Base-by-base conservation (phyloP, 2,797 vertebrate species). In the Spinibarbus caldwelli region DNA sequence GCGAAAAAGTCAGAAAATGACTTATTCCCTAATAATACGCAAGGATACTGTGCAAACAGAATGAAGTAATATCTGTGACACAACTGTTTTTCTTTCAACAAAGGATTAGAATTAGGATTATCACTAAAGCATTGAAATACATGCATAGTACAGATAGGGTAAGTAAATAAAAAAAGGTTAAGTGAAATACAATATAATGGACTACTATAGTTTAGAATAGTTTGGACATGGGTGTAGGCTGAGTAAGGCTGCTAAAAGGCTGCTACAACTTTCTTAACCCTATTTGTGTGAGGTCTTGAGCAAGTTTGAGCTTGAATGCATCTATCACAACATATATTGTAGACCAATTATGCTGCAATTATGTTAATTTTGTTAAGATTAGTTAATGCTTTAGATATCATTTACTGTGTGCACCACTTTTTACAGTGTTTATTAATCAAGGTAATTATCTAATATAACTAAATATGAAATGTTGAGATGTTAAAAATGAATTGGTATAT, bases 31-130 rank as follows among this genome's bases (percentile, higher is more conserved):
- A 70, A 82, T 82, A 43, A 59, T 47, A 73, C 6, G 4, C 43
- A 29, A 43, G 17, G 62, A 15, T 54, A 67, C 52, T 70, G 26
- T 59, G 23, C 47, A 84, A 84, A 84, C 36, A 59, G 23, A 57
- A 34, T 31, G 43, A 77, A 47, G 41, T 14, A 47, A 47, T 73
- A 73, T 72, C 26, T 82, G 38, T 72, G 52, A 62, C 38, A 72
- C 26, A 29, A 21, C 54, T 36, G 70, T n/a, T 62, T 64, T 62
- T 73, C 52, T 72, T 71, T 45, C 43, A 64, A 75, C 41, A 75
- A 34, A 36, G 70, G 19, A 3, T 64, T 73, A 34, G 31, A 34
- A 45, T 64, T 57, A 36, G 11, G 17, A 83, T 75, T 52, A 31
- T 68, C 43, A 52, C 34, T 23, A 52, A 77, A 54, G n/a, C 31